phyloP scores from a whole-genome alignment of 1,140 invertebrate genomes.

The Frieseomelitta varia region DNA sequence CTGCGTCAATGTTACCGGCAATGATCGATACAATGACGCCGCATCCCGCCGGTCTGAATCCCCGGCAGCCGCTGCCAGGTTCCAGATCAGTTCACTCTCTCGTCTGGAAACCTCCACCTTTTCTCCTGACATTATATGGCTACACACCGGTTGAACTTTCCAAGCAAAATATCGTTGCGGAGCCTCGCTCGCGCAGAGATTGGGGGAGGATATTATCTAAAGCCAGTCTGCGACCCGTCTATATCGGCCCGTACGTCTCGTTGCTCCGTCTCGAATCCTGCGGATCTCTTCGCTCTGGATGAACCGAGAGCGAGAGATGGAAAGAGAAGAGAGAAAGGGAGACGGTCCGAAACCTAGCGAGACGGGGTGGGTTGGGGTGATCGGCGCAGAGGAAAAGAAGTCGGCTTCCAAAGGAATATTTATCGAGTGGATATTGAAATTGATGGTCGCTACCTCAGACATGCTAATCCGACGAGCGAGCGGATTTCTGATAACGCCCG shows the following conservation, averaged over 20 bases:
- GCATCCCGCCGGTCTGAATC: neutral
- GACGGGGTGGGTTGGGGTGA: conserved; percentile 36
- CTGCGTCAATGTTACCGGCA: neutral
- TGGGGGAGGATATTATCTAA: conserved; percentile 70
- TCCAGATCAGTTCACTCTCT: conserved; percentile 18
- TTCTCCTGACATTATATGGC: conserved; percentile 22
- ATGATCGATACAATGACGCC: neutral
- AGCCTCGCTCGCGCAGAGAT: conserved; percentile 33
- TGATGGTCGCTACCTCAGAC: conserved; percentile 74
- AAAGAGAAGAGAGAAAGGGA: neutral
- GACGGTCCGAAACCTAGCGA: neutral
- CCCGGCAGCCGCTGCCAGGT: neutral
- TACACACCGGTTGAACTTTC: conserved; percentile 47
- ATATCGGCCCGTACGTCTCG: conserved; percentile 63
- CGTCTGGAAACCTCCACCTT: neutral
- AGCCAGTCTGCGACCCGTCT: conserved; percentile 66
- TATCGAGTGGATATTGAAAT: conserved; percentile 76
- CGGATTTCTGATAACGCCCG: conserved; percentile 71
- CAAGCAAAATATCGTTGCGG: conserved; percentile 63
- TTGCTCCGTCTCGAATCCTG: conserved; percentile 66
- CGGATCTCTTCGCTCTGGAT: conserved; percentile 47
- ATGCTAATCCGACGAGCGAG: conserved; percentile 72
- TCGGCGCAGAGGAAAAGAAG: conserved; percentile 62
- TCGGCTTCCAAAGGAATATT: conserved; percentile 74
- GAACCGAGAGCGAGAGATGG: neutral